Evolutionary conservation across 2,888 invertebrate genomes (phyloP).

Genomic region (Operophtera brumata): DNA sequence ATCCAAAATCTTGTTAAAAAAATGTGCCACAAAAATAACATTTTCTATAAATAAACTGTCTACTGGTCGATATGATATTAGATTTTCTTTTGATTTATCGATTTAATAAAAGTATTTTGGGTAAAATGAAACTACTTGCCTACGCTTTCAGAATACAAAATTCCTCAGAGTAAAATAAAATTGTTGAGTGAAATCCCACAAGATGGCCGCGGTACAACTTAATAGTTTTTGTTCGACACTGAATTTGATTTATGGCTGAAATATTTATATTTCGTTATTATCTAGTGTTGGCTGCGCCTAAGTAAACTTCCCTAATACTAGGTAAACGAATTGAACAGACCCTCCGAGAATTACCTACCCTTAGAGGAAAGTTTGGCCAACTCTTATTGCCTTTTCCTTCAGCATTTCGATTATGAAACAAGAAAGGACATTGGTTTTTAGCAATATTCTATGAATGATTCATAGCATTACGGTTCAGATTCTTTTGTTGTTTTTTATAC

Average conservation of each 20-base stretch:
- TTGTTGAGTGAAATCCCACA: not conserved
- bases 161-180: not conserved
- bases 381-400: slow-evolving; percentile 60
- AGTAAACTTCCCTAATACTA: slow-evolving; percentile 69
- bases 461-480: slow-evolving; percentile 23
- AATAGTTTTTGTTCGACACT: not conserved
- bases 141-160: not conserved
- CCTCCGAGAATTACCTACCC: slow-evolving; percentile 62
- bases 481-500: slow-evolving; percentile 13
- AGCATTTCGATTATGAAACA: slow-evolving; percentile 46
- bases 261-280: slow-evolving; percentile 70
- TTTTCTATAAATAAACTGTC: too few relatives aligned
- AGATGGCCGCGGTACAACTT: not conserved
- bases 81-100: not conserved
- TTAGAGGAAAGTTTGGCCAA: slow-evolving; percentile 53
- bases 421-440: slow-evolving; percentile 44
- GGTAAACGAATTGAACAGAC: slow-evolving; percentile 63
- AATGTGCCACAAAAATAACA: too few relatives aligned
- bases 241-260: slow-evolving; percentile 54
- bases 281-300: slow-evolving; percentile 63
- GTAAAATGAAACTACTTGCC: not conserved
- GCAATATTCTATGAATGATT: slow-evolving; percentile 38
- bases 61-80: not conserved
- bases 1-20: too few relatives aligned
- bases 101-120: too few relatives aligned